phyloP scores from a whole-genome alignment of 2,888 invertebrate species.

The Rhingia campestris region DNA sequence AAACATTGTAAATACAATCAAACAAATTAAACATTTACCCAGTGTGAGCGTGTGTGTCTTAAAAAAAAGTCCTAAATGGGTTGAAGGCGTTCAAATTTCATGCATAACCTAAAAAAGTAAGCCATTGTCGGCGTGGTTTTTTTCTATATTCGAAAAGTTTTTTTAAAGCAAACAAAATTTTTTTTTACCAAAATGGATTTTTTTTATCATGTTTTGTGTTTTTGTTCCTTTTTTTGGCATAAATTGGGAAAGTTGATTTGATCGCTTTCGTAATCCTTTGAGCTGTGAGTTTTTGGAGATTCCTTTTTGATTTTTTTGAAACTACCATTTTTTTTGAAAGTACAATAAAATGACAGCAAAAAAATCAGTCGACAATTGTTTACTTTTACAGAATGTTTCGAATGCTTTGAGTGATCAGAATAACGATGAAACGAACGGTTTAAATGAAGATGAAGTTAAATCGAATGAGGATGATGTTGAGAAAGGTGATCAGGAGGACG shows the following conservation, averaged over 20 bases:
- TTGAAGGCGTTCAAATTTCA: constrained; percentile 71
- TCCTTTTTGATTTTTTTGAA: constrained; percentile 28
- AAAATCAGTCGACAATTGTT: constrained; percentile 83
- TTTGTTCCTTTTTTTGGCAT: not conserved
- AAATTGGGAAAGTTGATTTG: constrained; percentile 60
- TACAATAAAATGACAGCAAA: constrained; percentile 76
- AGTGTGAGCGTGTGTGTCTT: constrained; percentile 42
- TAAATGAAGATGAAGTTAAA: constrained; percentile 60
- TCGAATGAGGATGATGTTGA: constrained; percentile 72
- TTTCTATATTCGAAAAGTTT: no score
- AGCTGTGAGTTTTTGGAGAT: constrained; percentile 67
- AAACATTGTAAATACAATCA: constrained; percentile 41
- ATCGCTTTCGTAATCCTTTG: constrained; percentile 67
- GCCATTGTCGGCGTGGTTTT: constrained; percentile 81
- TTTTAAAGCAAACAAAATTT: constrained; percentile 73
- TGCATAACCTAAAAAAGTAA: constrained; percentile 79
- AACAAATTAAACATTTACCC: constrained; percentile 1
- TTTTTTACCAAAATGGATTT: constrained; percentile 25
- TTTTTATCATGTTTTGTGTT: constrained; percentile 15
- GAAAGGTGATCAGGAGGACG: constrained; percentile 57
- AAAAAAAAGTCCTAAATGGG: constrained; percentile 8
- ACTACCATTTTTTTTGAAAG: constrained; percentile 47
- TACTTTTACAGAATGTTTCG: constrained; percentile 83
- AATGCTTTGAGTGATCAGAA: constrained; percentile 78
- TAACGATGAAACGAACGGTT: constrained; percentile 57